Conservation (phyloP, 2,113 vertebrate species). For the Aptenodytes patagonicus region DNA sequence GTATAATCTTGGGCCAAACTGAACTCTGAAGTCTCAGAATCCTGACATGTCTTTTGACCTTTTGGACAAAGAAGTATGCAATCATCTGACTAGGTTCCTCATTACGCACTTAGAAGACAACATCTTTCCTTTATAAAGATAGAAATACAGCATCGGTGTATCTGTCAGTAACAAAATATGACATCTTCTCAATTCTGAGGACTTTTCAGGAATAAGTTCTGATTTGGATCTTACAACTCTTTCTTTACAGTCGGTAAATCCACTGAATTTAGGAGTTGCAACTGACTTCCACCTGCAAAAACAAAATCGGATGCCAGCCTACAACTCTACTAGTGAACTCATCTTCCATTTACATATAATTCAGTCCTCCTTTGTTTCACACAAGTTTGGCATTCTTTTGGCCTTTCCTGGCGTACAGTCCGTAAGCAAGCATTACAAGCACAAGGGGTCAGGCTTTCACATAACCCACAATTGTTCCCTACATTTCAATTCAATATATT, state of each 20-base stretch:
- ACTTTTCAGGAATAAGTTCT: not conserved
- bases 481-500: not conserved
- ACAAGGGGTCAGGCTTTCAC: not conserved
- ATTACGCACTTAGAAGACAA: not conserved
- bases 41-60: not conserved
- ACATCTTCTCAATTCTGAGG: not conserved
- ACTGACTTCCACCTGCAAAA: not conserved
- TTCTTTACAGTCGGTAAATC: not conserved
- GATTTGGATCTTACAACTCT: not conserved
- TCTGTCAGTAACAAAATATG: not conserved
- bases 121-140: not conserved
- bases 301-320: not conserved
- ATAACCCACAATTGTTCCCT: not conserved
- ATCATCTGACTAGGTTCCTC: not conserved
- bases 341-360: not conserved
- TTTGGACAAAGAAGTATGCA: not conserved
- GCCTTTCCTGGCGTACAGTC: not conserved
- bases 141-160: not conserved
- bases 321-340: not conserved
- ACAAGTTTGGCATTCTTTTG: not conserved
- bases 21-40: not conserved
- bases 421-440: not conserved
- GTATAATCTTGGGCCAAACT: not conserved
- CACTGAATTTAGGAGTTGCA: not conserved
- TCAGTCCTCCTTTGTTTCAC: not conserved